phyloP scores from a whole-genome alignment of 2,888 invertebrate genomes.

The Nomada ferruginata region DNA sequence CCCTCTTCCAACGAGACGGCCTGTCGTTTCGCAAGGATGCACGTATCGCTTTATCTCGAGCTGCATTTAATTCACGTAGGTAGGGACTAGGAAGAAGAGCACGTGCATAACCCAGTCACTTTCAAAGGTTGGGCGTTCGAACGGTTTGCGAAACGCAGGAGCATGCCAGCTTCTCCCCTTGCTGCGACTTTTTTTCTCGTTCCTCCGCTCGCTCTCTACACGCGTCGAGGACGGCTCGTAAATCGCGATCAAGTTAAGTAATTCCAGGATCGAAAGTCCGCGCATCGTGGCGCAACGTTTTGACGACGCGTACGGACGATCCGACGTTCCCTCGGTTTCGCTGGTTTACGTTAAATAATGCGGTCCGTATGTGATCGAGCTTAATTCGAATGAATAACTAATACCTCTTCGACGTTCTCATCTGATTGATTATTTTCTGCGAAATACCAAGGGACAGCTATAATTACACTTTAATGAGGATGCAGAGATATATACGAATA shows the following conservation, averaged over 20 bases:
- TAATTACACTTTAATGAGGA: too few species aligned
- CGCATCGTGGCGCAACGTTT: constrained; percentile 55
- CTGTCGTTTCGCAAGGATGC: constrained; percentile 72
- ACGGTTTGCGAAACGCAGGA: constrained; percentile 73
- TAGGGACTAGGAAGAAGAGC: constrained; percentile 75
- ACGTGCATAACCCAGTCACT: constrained; percentile 75
- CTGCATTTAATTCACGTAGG: constrained; percentile 74
- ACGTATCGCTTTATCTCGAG: constrained; percentile 73
- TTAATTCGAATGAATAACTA: too few species aligned
- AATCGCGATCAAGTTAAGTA: constrained; percentile 66
- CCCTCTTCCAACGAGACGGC: constrained; percentile 50
- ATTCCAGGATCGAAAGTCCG: constrained; percentile 62
- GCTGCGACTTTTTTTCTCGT: constrained; percentile 10
- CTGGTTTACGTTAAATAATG: too few species aligned
- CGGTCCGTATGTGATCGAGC: too few species aligned
- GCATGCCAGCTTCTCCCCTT: constrained; percentile 58
- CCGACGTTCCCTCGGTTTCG: too few species aligned
- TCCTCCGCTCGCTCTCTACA: constrained; percentile 26
- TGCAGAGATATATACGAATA: too few species aligned
- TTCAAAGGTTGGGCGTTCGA: constrained; percentile 75
- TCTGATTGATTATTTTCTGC: too few species aligned
- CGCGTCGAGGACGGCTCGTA: constrained; percentile 63
- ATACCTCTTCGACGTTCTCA: too few species aligned
- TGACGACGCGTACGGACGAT: constrained; percentile 31
- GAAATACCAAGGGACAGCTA: too few species aligned